A percentile compares a stretch with the other conserved stretches of the same genome.
Conservation (phyloP, 2,888 invertebrate species). For the Beris morrisii region DNA sequence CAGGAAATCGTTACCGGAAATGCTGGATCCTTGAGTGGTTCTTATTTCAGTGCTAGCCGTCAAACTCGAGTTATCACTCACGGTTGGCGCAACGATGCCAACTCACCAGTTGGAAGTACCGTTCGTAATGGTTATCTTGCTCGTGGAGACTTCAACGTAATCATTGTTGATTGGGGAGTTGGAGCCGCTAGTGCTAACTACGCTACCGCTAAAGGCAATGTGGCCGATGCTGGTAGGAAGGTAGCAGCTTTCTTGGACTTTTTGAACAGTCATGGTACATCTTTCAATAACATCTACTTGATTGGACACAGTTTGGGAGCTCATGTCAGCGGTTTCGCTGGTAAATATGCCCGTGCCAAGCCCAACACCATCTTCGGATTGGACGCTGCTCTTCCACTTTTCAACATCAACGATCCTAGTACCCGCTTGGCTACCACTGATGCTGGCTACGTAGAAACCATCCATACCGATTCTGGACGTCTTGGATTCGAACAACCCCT, state of each 20-base stretch:
- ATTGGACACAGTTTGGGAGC: constrained; percentile 65
- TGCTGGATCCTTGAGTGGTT: constrained; percentile 10
- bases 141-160: constrained; percentile 62
- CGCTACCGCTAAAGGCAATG: constrained; percentile 58
- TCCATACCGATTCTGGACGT: constrained; percentile 49
- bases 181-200: constrained; percentile 60
- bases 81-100: constrained; percentile 63
- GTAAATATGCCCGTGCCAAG: constrained; percentile 60
- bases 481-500: constrained; percentile 50
- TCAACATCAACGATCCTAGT: constrained; percentile 42
- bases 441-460: constrained; percentile 50
- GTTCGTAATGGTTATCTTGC: constrained; percentile 58
- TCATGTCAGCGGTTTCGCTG: constrained; percentile 62
- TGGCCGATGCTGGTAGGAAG: constrained; percentile 44
- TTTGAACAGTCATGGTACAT: constrained; percentile 56
- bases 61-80: constrained; percentile 56
- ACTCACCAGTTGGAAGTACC: constrained; percentile 49
- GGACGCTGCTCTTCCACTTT: constrained; percentile 44
- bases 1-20: constrained; percentile 22
- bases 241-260: constrained; percentile 48
- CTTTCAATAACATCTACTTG: constrained; percentile 57
- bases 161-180: constrained; percentile 64
- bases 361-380: constrained; percentile 59
- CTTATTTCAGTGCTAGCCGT: constrained; percentile 30
- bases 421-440: constrained; percentile 45